Conservation (phyloP, 2,797 vertebrate species). For the Oreonectes daqikongensis region DNA sequence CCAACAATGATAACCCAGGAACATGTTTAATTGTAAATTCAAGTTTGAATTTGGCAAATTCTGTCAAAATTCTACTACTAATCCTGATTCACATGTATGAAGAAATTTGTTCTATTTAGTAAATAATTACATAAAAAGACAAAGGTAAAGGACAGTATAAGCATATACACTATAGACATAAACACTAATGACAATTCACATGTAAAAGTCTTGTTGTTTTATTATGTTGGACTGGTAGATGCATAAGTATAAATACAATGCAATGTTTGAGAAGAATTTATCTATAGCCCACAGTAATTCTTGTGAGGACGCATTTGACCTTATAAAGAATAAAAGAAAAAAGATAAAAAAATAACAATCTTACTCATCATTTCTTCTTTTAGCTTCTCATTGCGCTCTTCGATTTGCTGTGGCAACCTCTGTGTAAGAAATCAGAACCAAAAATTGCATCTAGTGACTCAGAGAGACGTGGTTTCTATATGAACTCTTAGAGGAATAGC, state of each 20-base stretch:
- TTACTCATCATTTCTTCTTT: conserved; percentile 96
- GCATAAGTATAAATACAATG: too few species aligned
- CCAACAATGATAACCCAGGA: neutral
- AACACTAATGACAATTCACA: neutral
- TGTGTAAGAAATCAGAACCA: conserved; percentile 43
- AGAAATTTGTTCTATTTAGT: too few species aligned
- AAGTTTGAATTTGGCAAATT: too few species aligned
- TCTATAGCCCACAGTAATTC: neutral
- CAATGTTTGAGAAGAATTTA: too few species aligned
- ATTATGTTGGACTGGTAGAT: neutral
- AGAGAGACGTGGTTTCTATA: neutral
- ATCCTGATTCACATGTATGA: too few species aligned
- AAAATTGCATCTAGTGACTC: too few species aligned
- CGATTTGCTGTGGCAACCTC: conserved; percentile 75
- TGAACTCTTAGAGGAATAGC: neutral
- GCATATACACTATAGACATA: too few species aligned
- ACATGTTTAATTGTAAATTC: too few species aligned
- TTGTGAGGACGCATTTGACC: neutral
- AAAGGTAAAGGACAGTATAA: too few species aligned
- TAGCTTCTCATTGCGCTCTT: conserved; percentile 91
- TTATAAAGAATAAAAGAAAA: neutral
- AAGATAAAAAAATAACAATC: conserved; percentile 39
- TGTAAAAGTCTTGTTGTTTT: neutral
- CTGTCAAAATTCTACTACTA: neutral
- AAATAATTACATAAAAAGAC: too few species aligned